Conservation (phyloP, 2,113 vertebrate genomes). For the Pyrgilauda ruficollis region DNA sequence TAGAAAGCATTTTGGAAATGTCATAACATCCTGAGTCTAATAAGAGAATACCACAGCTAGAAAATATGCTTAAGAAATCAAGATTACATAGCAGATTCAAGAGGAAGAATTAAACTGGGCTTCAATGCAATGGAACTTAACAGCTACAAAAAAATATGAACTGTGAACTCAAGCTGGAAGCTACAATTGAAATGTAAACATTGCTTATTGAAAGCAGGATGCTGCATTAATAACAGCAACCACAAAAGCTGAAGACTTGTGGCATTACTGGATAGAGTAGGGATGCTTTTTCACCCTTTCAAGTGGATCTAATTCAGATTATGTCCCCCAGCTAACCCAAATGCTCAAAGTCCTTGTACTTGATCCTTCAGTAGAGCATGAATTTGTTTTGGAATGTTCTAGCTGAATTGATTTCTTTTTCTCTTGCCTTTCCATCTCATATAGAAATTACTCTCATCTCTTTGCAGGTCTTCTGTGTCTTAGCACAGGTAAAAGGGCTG, state of each 20-base stretch:
- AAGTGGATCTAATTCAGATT: neutral
- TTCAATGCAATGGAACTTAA: constrained; percentile 8
- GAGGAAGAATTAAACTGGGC: constrained; percentile 16
- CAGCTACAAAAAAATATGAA: neutral
- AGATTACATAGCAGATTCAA: constrained; percentile 21
- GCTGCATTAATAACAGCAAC: neutral
- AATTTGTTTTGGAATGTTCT: neutral
- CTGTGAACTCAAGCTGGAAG: neutral
- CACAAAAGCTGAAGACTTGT: neutral
- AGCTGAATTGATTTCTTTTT: neutral
- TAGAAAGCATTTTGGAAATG: constrained; percentile 46
- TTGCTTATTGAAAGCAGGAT: neutral
- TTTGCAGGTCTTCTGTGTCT: neutral
- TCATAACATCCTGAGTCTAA: constrained; percentile 24
- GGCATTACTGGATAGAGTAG: neutral
- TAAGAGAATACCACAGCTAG: constrained; percentile 18
- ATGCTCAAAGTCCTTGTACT: neutral
- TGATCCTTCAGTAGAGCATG: neutral
- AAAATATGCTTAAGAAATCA: constrained; percentile 41
- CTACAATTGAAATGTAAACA: constrained; percentile 18
- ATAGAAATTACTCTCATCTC: neutral
- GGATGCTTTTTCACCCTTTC: neutral
- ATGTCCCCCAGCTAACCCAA: neutral
- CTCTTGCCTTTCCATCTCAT: neutral
- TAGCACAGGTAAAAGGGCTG: neutral